These are phyloP conservation scores for Ophraella communa DNA, from an alignment of 2,888 invertebrate species.

Conservation along the genomic window DNA sequence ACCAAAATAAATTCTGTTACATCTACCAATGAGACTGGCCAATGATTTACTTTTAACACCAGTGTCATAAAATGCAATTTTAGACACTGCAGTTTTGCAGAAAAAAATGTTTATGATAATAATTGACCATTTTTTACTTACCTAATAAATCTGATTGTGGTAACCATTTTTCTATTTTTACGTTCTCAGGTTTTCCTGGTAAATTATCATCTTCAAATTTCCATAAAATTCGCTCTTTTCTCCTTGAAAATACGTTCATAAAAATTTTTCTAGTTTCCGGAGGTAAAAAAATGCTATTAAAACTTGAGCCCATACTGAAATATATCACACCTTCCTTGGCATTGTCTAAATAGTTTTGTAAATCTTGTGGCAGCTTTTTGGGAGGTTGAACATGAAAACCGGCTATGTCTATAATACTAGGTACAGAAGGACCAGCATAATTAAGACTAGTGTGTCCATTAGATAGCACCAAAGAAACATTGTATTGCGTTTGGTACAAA, in stretches of 20 bases:
- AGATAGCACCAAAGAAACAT: slow-evolving; percentile 46
- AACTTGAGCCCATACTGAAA: slow-evolving; percentile 67
- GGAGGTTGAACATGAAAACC: slow-evolving; percentile 59
- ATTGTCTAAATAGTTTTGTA: slow-evolving; percentile 62
- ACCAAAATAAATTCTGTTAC: too few relatives aligned
- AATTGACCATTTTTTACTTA: slow-evolving; percentile 14
- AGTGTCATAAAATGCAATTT: too few relatives aligned
- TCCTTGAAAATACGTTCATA: slow-evolving; percentile 63
- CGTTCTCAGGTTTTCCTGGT: slow-evolving; percentile 51
- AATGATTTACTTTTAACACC: too few relatives aligned
- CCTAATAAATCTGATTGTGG: slow-evolving; percentile 48
- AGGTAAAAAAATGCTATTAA: slow-evolving; percentile 64
- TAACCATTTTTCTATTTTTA: slow-evolving; percentile 51
- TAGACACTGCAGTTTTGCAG: too few relatives aligned
- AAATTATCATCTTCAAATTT: slow-evolving; percentile 69
- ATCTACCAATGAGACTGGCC: too few relatives aligned
- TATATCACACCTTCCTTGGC: slow-evolving; percentile 64
- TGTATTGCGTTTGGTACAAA: slow-evolving; percentile 41
- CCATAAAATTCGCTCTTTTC: slow-evolving; percentile 71
- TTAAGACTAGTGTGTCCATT: slow-evolving; percentile 62
- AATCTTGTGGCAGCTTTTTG: slow-evolving; percentile 53
- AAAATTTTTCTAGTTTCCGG: slow-evolving; percentile 62
- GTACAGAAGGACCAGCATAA: slow-evolving; percentile 61
- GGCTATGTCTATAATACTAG: slow-evolving; percentile 65
- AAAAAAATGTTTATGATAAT: too few relatives aligned